Conservation (phyloP, 2,888 invertebrate species). For the Trachelus tabidus region DNA sequence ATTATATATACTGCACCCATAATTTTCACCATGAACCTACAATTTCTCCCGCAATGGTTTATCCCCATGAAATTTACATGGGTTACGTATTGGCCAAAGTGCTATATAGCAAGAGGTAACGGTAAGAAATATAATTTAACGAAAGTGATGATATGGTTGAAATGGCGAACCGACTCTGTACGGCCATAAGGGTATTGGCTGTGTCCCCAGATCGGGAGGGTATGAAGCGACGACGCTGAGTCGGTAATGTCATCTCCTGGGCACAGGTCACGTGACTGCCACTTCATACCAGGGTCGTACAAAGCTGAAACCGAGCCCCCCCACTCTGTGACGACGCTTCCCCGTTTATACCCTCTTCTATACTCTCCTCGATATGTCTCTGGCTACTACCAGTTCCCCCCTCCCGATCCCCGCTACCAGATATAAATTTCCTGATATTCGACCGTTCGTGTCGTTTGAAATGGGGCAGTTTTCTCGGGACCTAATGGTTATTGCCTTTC, state of each 20-base stretch:
- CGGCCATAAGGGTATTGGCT: background rate
- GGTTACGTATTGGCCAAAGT: background rate
- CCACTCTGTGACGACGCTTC: slow-evolving; percentile 3
- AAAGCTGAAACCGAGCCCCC: slow-evolving; percentile 28
- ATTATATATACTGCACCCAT: background rate
- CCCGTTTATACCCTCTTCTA: slow-evolving; percentile 45
- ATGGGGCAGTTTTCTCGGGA: slow-evolving; percentile 73
- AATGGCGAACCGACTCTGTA: background rate
- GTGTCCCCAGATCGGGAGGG: background rate
- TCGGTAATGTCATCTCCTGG: slow-evolving; percentile 20
- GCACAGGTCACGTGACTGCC: slow-evolving; percentile 36
- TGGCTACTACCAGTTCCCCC: slow-evolving; percentile 20
- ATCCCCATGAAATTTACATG: background rate
- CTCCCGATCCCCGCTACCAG: slow-evolving; percentile 46
- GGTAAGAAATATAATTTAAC: background rate
- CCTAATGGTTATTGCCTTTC: slow-evolving; percentile 74
- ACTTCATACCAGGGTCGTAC: slow-evolving; percentile 42
- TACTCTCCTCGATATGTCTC: slow-evolving; percentile 41
- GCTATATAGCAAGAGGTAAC: background rate
- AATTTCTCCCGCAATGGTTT: background rate
- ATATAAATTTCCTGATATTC: slow-evolving; percentile 73
- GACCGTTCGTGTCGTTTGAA: slow-evolving; percentile 72
- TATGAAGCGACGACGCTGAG: slow-evolving; percentile 12
- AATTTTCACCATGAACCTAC: background rate
- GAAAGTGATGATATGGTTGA: background rate